Evolutionary conservation across 2,797 vertebrate genomes (phyloP).

Genomic region (Otus scops): DNA sequence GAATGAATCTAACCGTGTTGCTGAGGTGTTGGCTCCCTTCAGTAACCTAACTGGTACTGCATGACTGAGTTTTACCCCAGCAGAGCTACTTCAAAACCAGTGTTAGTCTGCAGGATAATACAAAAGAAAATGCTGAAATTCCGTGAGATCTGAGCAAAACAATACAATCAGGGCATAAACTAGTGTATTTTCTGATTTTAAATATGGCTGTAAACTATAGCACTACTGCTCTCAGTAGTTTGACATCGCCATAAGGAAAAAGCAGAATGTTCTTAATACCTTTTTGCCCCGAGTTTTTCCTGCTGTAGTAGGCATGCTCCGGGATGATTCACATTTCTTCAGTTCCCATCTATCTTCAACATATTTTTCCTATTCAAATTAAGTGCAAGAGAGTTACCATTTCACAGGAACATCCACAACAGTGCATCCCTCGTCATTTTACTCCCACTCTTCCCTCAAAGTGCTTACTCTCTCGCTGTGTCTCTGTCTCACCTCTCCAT

Average conservation of each 20-base stretch:
- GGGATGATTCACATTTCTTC: neutral
- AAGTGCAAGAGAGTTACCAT: neutral
- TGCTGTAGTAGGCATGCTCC: neutral
- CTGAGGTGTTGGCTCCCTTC: neutral
- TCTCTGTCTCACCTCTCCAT: neutral
- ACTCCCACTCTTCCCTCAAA: neutral
- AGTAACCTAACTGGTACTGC: neutral
- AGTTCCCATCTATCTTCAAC: neutral
- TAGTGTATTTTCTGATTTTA: neutral
- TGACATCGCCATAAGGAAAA: neutral
- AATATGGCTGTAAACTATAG: neutral
- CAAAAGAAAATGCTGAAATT: neutral
- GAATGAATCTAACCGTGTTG: neutral
- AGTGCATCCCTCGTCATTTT: neutral
- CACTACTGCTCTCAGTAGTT: neutral
- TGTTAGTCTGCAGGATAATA: neutral
- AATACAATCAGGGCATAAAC: neutral
- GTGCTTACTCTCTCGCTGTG: accelerated
- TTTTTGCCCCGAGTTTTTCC: neutral
- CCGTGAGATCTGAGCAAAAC: neutral
- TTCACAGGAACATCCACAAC: neutral
- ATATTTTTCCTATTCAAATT: neutral
- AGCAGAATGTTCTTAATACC: neutral
- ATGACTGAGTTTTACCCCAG: neutral
- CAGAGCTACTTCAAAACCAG: neutral